A percentile compares a stretch with the other conserved stretches of the same genome.
Evolutionary conservation across 1,140 invertebrate species (phyloP).

Genomic region (Grapholita molesta): DNA sequence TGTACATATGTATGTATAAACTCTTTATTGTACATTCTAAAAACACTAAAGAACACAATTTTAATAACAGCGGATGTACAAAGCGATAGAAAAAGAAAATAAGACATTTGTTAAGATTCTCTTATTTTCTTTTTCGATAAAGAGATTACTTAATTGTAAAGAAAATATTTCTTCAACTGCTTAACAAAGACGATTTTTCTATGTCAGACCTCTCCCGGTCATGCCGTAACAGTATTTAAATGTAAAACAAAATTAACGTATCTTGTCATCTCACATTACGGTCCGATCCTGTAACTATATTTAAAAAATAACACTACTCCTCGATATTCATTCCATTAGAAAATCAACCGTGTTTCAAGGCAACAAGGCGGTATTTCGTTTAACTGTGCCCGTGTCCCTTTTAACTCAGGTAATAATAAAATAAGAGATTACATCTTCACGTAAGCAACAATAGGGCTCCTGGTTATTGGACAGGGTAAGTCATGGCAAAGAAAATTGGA

Average conservation of each 20-base stretch:
- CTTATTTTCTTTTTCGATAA: no score
- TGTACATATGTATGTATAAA: no score
- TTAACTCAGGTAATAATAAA: conserved; percentile 69
- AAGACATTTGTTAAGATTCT: no score
- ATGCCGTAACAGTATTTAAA: neutral
- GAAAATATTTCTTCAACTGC: neutral
- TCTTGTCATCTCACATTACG: conserved; percentile 3
- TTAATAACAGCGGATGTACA: no score
- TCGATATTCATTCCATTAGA: neutral
- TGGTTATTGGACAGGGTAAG: conserved; percentile 62
- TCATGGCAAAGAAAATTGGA: conserved; percentile 34
- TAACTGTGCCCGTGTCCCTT: conserved; percentile 34
- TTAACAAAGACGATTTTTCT: neutral
- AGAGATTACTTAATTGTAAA: no score
- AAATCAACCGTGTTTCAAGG: neutral
- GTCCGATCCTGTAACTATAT: neutral
- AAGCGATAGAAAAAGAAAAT: no score
- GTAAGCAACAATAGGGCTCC: conserved; percentile 69
- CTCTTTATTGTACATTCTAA: no score
- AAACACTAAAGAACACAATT: no score
- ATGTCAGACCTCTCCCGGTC: neutral
- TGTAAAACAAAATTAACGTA: conserved; percentile 11
- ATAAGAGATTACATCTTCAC: conserved; percentile 73
- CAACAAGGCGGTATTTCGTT: neutral
- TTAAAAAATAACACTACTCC: neutral